Evolutionary conservation across 2,797 vertebrate genomes (phyloP).

Genomic region (Gorsachius magnificus): DNA sequence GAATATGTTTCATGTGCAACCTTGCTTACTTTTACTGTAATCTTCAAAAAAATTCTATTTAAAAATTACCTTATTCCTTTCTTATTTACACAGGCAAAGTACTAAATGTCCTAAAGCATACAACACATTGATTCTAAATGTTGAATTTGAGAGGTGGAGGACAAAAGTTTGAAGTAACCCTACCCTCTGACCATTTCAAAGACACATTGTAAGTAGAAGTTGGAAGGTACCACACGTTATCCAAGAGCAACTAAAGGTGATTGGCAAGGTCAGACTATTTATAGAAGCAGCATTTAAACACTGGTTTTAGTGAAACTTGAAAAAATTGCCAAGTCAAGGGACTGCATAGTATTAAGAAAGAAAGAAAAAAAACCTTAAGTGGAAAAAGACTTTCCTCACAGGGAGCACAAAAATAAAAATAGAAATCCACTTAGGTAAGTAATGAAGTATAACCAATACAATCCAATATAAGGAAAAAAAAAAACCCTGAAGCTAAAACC

Average conservation of each 20-base stretch:
- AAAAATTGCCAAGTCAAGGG: slow-evolving; percentile 52
- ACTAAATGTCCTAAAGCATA: not conserved
- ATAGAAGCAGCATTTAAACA: slow-evolving; percentile 52
- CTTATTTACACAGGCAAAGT: not conserved
- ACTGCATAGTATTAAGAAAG: not conserved
- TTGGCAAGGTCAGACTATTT: slow-evolving; percentile 59
- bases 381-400: not conserved
- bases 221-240: not conserved
- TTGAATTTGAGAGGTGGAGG: not conserved
- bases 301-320: slow-evolving; percentile 36
- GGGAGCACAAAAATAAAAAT: slow-evolving; percentile 13
- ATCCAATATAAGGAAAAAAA: not conserved
- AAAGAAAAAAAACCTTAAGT: not conserved
- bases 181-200: slow-evolving; percentile 33
- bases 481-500: not conserved
- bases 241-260: slow-evolving; percentile 19
- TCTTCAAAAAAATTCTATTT: not conserved
- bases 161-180: not conserved
- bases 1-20: not conserved
- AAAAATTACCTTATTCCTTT: not conserved
- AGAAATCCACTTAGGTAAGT: not conserved
- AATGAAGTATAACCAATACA: not conserved
- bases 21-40: not conserved
- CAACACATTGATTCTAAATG: not conserved
- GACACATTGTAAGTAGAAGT: not conserved